Evolutionary conservation across 2,888 invertebrate species (phyloP).

Genomic region (Drosophila basisetae): DNA sequence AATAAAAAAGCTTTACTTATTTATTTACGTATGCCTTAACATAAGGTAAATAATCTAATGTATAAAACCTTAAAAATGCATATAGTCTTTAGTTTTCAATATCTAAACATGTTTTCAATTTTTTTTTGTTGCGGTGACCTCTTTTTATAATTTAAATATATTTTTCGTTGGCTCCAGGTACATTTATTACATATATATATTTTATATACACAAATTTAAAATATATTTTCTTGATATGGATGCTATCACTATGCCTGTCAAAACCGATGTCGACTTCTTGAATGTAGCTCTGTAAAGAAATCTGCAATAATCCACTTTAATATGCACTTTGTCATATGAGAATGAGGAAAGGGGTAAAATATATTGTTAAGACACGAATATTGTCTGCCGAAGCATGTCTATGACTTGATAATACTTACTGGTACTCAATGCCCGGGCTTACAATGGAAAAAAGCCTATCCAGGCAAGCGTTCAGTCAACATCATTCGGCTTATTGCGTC

Average conservation of each 20-base stretch:
- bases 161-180: too few species aligned
- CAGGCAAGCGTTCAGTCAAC: constrained; percentile 57
- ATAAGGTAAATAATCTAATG: background rate
- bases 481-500: constrained; percentile 65
- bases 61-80: too few species aligned
- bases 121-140: too few species aligned
- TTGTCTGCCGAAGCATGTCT: constrained; percentile 27
- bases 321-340: constrained; percentile 23
- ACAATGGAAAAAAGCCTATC: constrained; percentile 67
- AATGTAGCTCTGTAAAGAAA: constrained; percentile 3
- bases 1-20: background rate
- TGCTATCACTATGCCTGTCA: background rate
- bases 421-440: constrained; percentile 53
- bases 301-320: constrained; percentile 18
- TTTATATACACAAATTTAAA: background rate
- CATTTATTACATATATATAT: background rate
- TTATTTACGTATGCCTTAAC: background rate
- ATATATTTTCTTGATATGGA: background rate
- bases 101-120: too few species aligned
- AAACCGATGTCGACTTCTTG: constrained; percentile 15
- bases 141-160: too few species aligned
- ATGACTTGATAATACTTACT: constrained; percentile 57
- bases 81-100: too few species aligned
- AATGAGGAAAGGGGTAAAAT: background rate
- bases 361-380: constrained; percentile 24